Evolutionary conservation across 2,888 invertebrate genomes (phyloP).

Genomic region (Diaperis boleti): DNA sequence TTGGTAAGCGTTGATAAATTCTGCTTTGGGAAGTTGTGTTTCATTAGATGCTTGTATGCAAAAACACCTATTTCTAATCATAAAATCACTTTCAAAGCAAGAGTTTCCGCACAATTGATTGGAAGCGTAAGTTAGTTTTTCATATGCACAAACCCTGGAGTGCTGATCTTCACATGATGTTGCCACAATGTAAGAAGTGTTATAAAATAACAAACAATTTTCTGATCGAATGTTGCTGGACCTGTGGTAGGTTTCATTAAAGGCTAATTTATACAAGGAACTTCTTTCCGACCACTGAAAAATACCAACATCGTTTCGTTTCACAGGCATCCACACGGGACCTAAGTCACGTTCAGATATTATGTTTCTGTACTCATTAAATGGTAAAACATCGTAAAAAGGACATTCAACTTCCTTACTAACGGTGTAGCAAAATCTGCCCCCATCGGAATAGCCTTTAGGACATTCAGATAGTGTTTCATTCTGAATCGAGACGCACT

Average conservation of each 20-base stretch:
- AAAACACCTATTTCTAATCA: background rate
- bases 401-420: conserved; percentile 1
- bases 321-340: conserved; percentile 20
- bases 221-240: background rate
- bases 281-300: conserved; percentile 8
- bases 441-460: background rate
- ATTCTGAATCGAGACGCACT: background rate
- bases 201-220: conserved; percentile 7
- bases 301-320: conserved; percentile 7
- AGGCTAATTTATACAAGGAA: background rate
- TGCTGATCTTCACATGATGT: conserved; percentile 1
- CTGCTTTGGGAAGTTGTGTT: conserved; percentile 34
- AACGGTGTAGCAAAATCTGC: background rate
- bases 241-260: background rate
- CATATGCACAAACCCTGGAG: conserved; percentile 7
- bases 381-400: background rate
- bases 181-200: conserved; percentile 3
- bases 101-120: conserved; percentile 2
- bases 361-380: background rate
- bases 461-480: conserved; percentile 6
- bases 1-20: conserved; percentile 51
- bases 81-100: conserved; percentile 1
- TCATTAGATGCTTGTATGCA: background rate
- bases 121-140: background rate
- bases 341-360: background rate